Evolutionary conservation across 2,113 vertebrate species (phyloP).

Genomic region (Oreochromis tanganicae): DNA sequence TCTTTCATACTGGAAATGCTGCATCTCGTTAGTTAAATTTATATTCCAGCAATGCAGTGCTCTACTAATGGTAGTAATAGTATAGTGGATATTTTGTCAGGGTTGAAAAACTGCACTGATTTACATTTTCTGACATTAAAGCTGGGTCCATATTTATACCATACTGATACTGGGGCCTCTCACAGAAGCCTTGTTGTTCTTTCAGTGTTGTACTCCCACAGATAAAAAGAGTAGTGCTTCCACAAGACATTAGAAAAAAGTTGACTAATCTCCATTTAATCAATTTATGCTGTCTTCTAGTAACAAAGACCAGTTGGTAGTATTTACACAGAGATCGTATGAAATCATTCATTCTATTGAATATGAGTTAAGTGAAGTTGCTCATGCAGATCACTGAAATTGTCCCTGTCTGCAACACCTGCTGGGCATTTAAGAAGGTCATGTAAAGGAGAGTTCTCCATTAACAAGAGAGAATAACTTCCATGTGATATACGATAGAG

Average conservation of each 20-base stretch:
- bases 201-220: background rate
- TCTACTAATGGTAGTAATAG: background rate
- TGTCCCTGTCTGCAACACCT: background rate
- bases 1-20: background rate
- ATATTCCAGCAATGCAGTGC: background rate
- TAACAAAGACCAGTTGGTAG: background rate
- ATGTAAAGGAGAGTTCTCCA: background rate
- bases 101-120: background rate
- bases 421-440: background rate
- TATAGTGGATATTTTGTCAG: background rate
- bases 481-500: background rate
- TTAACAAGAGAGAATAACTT: background rate
- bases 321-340: background rate
- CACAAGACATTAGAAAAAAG: background rate
- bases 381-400: background rate
- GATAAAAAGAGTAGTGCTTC: background rate
- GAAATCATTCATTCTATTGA: background rate
- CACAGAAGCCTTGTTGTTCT: background rate
- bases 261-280: background rate
- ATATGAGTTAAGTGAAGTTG: background rate
- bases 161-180: background rate
- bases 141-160: background rate
- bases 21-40: background rate
- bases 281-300: background rate
- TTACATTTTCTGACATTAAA: background rate